A percentile compares a stretch with the other conserved stretches of the same genome.
phyloP scores from a whole-genome alignment of 2,797 vertebrate genomes.

The Catamblyrhynchus diadema region DNA sequence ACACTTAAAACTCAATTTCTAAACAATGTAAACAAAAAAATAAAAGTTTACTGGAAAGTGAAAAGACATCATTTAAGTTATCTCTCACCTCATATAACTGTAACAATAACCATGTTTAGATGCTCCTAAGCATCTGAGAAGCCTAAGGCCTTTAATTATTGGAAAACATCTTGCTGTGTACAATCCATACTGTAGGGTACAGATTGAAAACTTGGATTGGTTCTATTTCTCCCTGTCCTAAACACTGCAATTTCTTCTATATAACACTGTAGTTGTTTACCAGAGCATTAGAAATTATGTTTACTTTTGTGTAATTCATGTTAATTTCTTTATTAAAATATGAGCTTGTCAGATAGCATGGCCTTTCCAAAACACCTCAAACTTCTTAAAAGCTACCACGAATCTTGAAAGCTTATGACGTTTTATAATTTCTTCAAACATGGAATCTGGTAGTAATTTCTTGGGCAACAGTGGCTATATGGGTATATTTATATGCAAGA shows the following conservation, averaged over 20 bases:
- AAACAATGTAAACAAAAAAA: background rate
- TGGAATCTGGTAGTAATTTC: background rate
- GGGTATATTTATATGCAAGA: background rate
- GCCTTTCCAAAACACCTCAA: background rate
- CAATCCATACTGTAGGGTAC: background rate
- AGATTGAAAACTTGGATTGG: background rate
- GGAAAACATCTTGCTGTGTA: background rate
- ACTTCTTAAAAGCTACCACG: background rate
- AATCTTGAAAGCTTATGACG: background rate
- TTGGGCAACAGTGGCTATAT: background rate
- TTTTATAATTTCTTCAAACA: background rate
- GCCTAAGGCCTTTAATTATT: background rate
- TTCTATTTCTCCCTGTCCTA: background rate
- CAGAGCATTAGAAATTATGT: background rate
- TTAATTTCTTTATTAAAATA: background rate
- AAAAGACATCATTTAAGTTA: background rate
- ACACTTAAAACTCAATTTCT: background rate
- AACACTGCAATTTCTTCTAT: background rate
- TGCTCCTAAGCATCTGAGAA: background rate
- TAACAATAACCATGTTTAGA: background rate
- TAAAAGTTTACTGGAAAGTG: background rate
- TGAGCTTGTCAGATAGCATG: background rate
- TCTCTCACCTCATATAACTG: background rate
- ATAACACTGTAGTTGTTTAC: background rate
- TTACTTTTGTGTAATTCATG: background rate